Base-by-base conservation (phyloP, 92 coral and sea anemone genomes). In the Phenganax stokvisi region DNA sequence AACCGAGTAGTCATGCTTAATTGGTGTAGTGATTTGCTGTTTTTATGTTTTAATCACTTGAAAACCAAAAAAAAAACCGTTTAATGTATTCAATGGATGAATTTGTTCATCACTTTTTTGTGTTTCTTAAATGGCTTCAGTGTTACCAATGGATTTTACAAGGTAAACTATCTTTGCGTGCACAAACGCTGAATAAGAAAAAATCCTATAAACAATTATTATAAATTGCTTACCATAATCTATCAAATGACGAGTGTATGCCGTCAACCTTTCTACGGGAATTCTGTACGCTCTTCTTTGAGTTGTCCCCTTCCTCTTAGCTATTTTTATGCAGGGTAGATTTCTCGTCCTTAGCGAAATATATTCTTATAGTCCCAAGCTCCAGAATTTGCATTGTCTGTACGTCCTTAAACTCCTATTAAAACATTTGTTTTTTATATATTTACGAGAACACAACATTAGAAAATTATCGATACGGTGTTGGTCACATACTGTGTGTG, bases 401-500 rank as follows among this genome's bases (percentile, higher is more conserved):
- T 62, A n/a, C 68, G 9, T 62, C 68, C 27, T 62, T 62, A 62
- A 62, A 62, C 27, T n/a, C 68, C 68, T 62, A 37, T 62, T n/a
- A n/a, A n/a, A 62, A 62, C 3, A 62, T 62, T n/a, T 11, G 55
- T 79, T 57, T 28, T 27, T 61, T n/a, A 6, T 63, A 17, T 79
- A 9, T 62, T 79, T 20, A 15, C n/a, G n/a, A n/a, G 13, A 54
- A 52, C 25, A 57, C 56, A 54, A 53, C 28, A 17, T 31, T 12
- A 77, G 51, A 11, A 37, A 61, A 37, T 15, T 7, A 10, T 37
- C 71, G 44, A 20, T 79, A 29, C 30, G 10, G n/a, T n/a, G n/a
- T n/a, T n/a, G n/a, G n/a, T n/a, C 27, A 57, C 83, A 60, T 79
- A 79, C 83, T 28, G 37, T 60, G 13, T 62, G 29, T 1, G 68